Evolutionary conservation across 1,140 invertebrate species (phyloP).

Genomic region (Diachasmimorpha longicaudata): DNA sequence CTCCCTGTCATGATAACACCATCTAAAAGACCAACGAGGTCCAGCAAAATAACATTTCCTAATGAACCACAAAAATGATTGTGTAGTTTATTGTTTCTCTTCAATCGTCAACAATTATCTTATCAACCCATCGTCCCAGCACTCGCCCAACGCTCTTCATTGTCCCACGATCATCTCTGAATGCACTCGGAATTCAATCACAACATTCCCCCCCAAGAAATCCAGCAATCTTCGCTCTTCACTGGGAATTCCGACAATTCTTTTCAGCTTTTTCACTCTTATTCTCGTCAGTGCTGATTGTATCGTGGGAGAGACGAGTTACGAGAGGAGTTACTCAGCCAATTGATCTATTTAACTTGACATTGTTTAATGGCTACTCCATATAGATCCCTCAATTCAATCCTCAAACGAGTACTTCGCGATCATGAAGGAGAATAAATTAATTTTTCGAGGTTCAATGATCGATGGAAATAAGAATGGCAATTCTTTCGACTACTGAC

Average conservation of each 20-base stretch:
- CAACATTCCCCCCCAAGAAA: not conserved
- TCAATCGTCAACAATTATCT: conserved; percentile 54
- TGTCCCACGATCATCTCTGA: not conserved
- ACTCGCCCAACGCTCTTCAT: not conserved
- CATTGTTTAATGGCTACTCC: not conserved
- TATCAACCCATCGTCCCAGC: conserved; percentile 50
- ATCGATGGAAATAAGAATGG: not conserved
- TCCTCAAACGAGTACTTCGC: not conserved
- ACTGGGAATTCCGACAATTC: not conserved
- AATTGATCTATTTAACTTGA: conserved; percentile 4
- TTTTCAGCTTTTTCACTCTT: not conserved
- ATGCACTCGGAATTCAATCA: not conserved
- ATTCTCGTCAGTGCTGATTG: not conserved
- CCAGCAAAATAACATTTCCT: no score
- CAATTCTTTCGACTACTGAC: no score
- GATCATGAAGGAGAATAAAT: not conserved
- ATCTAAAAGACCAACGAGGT: no score
- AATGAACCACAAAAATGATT: no score
- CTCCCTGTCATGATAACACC: not conserved
- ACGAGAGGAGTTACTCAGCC: not conserved
- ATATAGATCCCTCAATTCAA: not conserved
- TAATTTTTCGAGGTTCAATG: not conserved
- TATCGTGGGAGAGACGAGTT: not conserved
- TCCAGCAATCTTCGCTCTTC: not conserved
- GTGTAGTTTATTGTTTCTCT: not conserved